Evolutionary conservation across 2,888 invertebrate genomes (phyloP), one percentile per base, ranked within the genome.

Genomic region (Apeira syringaria): DNA sequence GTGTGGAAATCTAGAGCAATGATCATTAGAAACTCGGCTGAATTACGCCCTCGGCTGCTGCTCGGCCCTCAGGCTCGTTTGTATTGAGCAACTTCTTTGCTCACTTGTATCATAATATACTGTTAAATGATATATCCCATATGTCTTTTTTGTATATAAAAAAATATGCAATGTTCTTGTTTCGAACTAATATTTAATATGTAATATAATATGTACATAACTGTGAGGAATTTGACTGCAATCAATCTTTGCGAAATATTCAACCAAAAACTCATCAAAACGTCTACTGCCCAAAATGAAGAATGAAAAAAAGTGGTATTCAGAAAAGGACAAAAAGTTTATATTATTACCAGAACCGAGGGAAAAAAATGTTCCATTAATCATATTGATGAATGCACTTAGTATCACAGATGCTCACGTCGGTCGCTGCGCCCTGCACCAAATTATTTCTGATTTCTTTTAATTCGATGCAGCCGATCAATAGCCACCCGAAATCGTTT

Each of bases 371-470:
- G 53, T 41, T 66, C 65, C 79, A 82, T 82, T 79, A 82, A 81
- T 81, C 82, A 81, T 77, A 80, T 79, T 82, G 81, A 81, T 81
- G 79, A 78, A 80, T 78, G 76, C 75, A 77, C 68, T 74, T 68
- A 68, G 71, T 70, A 69, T 66, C 64, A 71, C 59, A 64, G 67
- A 73, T 67, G 72, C 70, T 66, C 67, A 68, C 61, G 56, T 56
- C 56, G 54, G 50, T 59, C 44, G 49, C 56, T 60, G 66, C 63
- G 54, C 58, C 56, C 52, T 46, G 55, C 56, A 26, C 44, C 39
- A 58, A 62, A 65, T 64, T 59, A 68, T 70, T 68, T 61, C 58
- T 54, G 56, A 64, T 64, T 66, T 65, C 64, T 59, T 70, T 64
- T 60, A 69, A 69, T 64, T 61, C 59, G 58, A 59, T 61, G 56